Percentiles rank a stretch among this genome's conserved stretches.
These are phyloP conservation scores for Bambusicola thoracicus DNA, from an alignment of 2,113 vertebrate species.

Conservation along the genomic window DNA sequence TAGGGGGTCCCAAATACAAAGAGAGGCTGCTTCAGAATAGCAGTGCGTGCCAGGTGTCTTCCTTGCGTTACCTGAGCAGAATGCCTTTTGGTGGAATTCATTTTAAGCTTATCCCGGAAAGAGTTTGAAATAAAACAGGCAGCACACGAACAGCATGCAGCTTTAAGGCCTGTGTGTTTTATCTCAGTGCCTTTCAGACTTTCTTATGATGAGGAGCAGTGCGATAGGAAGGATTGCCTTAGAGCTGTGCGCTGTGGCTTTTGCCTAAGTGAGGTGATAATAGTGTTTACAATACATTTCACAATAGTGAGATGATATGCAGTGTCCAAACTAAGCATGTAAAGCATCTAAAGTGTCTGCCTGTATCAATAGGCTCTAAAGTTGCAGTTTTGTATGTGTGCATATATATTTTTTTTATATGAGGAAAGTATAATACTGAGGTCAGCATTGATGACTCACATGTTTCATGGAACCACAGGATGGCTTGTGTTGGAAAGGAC, in stretches of 20 bases:
- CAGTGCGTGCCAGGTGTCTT: background rate
- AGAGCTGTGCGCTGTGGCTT: background rate
- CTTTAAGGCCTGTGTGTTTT: background rate
- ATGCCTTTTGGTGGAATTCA: background rate
- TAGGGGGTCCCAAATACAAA: background rate
- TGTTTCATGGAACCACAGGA: too few species aligned
- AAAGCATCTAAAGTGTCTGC: background rate
- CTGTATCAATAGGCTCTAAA: background rate
- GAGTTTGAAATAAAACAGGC: background rate
- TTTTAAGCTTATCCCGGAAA: background rate
- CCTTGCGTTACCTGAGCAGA: background rate
- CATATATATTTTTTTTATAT: background rate
- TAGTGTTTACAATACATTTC: too few species aligned
- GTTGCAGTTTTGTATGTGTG: background rate
- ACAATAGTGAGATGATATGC: too few species aligned
- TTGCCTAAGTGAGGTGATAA: background rate
- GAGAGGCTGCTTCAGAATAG: fast-evolving
- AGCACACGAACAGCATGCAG: background rate
- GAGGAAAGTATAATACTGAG: background rate
- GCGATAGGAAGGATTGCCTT: background rate
- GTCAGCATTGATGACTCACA: background rate
- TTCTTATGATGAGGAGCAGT: background rate
- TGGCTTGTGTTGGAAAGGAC: too few species aligned
- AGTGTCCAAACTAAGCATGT: background rate
- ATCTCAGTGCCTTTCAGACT: background rate